Conservation (phyloP, 2,888 invertebrate genomes). For the Diloba caeruleocephala region DNA sequence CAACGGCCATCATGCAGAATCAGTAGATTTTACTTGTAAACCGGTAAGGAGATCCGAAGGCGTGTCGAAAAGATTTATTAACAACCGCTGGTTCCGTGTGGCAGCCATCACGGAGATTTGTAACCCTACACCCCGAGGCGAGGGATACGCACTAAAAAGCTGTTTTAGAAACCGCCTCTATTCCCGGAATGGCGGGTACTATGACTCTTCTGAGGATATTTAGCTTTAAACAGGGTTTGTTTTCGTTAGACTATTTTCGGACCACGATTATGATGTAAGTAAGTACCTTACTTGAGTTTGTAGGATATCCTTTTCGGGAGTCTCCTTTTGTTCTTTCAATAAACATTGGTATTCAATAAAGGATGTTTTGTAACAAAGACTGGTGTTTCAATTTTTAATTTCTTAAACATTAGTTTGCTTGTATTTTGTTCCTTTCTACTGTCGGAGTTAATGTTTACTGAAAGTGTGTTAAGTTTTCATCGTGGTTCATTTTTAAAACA, state of each 20-base stretch:
- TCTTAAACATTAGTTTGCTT: conserved; percentile 9
- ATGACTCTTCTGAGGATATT: conserved; percentile 38
- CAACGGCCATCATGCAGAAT: conserved; percentile 52
- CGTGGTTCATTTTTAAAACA: no score
- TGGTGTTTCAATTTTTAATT: conserved; percentile 14
- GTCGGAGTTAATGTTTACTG: conserved; percentile 3
- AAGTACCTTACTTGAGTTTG: conserved; percentile 12
- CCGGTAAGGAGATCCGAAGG: conserved; percentile 61
- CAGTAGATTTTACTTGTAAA: conserved; percentile 61
- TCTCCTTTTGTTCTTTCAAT: conserved; percentile 34
- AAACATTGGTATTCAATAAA: conserved; percentile 35
- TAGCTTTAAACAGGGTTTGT: conserved; percentile 54
- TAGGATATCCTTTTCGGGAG: conserved; percentile 18
- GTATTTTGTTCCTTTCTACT: conserved; percentile 3
- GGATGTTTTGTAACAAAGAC: conserved; percentile 24
- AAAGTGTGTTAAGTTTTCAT: conserved; percentile 2
- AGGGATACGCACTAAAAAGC: conserved; percentile 59
- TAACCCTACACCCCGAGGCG: conserved; percentile 62
- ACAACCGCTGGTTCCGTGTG: conserved; percentile 57
- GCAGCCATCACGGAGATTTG: conserved; percentile 68
- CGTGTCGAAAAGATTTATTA: conserved; percentile 71
- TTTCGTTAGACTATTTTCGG: conserved; percentile 47
- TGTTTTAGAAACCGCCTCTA: conserved; percentile 65
- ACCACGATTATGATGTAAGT: conserved; percentile 27
- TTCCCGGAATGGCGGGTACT: conserved; percentile 62